Evolutionary conservation across 2,797 vertebrate genomes (phyloP), one percentile per base, ranked within the genome.

Genomic region (Megalops cyprinoides): DNA sequence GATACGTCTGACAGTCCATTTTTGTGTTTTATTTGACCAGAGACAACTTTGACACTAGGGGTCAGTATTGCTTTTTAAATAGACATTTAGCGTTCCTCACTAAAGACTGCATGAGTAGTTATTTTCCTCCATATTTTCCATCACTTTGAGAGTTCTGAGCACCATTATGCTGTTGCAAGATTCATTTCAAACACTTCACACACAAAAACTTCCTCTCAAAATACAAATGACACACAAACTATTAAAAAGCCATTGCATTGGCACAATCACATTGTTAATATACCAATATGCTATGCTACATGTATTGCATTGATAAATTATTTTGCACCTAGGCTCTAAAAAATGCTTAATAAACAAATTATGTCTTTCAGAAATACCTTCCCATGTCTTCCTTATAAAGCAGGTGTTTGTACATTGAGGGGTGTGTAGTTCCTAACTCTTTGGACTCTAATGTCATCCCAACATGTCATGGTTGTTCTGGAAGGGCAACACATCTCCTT

Each of bases 51-150:
- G 20, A 71, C 80, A 81, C 58, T 51, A 76, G 80, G 80, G 80
- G 80, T 46, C 80, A 81, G 74, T 81, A 28, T 81, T 77, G 80
- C 58, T 67, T 62, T 69, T 49, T n/a, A 39, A 55, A 77, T 69
- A 12, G 31, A 58, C 31, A 28, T 74, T 1, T 1, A 12, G n/a
- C 31, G 18, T 46, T 39, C 58, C 77, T 74, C 79, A 39, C 58
- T 53, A 55, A 53, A 46, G 55, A 23, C 79, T 18, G 34, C 48
- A 51, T 18, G 20, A 65, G 51, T 60, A 37, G 31, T 80, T 14
- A 37, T 69, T 46, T 5, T 6, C 18, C 49, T 46, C 67, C 56
- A 25, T 56, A 46, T 74, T 79, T 71, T 48, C 37, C 31, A 69
- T 53, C 53, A 74, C 73, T 53, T 51, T 73, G 62, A 79, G 51